phyloP scores from a whole-genome alignment of 1,140 invertebrate genomes.

The Drosophila burlai region DNA sequence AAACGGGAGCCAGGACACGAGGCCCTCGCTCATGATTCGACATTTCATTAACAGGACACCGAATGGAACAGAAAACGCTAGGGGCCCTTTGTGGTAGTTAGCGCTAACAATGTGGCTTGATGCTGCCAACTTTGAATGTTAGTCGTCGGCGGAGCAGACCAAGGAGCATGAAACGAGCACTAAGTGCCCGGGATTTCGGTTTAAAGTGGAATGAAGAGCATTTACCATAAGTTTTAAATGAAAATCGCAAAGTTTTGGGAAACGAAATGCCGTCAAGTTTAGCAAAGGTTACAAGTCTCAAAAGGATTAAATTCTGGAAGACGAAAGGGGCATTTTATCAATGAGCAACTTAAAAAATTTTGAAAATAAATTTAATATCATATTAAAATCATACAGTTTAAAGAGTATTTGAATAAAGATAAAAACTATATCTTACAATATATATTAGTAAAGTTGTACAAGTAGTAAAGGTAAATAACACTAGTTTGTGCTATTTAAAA shows the following conservation, averaged over 20 bases:
- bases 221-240: conserved; percentile 26
- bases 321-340: background rate
- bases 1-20: background rate
- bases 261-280: background rate
- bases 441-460: too few relatives aligned
- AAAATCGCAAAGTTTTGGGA: conserved; percentile 10
- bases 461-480: too few relatives aligned
- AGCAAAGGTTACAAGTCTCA: background rate
- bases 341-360: background rate
- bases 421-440: too few relatives aligned
- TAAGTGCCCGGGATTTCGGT: conserved; percentile 12
- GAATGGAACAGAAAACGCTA: conserved; percentile 54
- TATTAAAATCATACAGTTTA: too few relatives aligned
- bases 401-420: too few relatives aligned
- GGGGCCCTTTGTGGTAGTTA: conserved; percentile 55
- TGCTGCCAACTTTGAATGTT: conserved; percentile 46
- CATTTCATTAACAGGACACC: conserved; percentile 75
- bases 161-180: conserved; percentile 7
- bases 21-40: conserved; percentile 39
- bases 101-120: conserved; percentile 66
- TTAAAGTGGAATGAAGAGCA: conserved; percentile 8
- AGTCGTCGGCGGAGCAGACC: conserved; percentile 8
- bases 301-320: background rate
- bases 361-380: too few relatives aligned
- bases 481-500: too few relatives aligned